These are phyloP conservation scores for Chelonoidis abingdonii DNA, from an alignment of 2,113 vertebrate species.

Conservation along the genomic window DNA sequence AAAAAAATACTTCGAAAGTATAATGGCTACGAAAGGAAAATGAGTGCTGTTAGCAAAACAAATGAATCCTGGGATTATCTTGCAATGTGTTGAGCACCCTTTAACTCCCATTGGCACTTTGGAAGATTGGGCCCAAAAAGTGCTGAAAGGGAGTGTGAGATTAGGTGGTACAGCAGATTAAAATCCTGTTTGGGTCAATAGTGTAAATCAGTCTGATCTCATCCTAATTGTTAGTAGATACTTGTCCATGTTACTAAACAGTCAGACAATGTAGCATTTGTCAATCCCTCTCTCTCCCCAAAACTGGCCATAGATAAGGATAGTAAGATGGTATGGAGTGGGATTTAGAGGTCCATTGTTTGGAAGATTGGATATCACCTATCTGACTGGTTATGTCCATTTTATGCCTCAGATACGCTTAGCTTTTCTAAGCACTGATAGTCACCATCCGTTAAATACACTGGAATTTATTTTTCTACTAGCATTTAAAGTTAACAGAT, in stretches of 20 bases:
- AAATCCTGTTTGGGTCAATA: not conserved
- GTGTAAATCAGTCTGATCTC: not conserved
- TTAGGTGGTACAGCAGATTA: not conserved
- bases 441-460: not conserved
- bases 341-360: not conserved
- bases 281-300: not conserved
- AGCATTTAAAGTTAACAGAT: not conserved
- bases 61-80: not conserved
- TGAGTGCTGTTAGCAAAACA: not conserved
- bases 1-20: not conserved
- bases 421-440: not conserved
- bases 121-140: not conserved
- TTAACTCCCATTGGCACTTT: not conserved
- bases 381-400: not conserved
- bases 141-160: not conserved
- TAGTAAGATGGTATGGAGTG: accelerated
- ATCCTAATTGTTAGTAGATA: not conserved
- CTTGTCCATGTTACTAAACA: not conserved
- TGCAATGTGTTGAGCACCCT: not conserved
- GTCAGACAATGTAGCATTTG: not conserved
- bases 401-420: not conserved
- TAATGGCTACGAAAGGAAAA: not conserved
- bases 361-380: not conserved
- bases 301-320: not conserved
- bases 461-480: not conserved